Evolutionary conservation across 1,140 invertebrate genomes (phyloP), one percentile per base, ranked within the genome.

Genomic region (Spodoptera litura): DNA sequence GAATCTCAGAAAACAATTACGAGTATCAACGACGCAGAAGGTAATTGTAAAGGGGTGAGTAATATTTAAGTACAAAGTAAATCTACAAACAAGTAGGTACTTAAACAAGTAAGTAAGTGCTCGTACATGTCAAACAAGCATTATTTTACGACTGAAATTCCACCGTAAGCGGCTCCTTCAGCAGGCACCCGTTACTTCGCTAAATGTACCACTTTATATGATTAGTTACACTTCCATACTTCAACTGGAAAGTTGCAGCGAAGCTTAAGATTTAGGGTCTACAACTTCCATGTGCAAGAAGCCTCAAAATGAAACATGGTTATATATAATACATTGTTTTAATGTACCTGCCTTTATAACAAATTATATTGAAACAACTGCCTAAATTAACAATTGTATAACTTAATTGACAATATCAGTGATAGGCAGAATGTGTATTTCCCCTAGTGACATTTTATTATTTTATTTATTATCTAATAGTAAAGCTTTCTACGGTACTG

Each of bases 241-340:
- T 53, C 20, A 51, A 66, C 49, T 68, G 25, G 64, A 31, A 53
- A 70, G 66, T 70, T 70, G 66, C 66, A 70, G 49, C 49, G 11
- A 10, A 53, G 66, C 49, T 70, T 66, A 70, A 70, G 66, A 70
- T 70, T 70, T 70, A 70, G 66, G 66, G 66, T 51, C 49, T 53
- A 68, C 64, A 70, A 27, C 20, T 53, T 53, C 15, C 62, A 70
- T 70, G 66, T 70, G 66, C 66, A 52, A 5, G 44, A 70, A 70
- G 66, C 13, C 44, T 49, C 66, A 53, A 70, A 52, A 70, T 70
- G 66, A 70, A 53, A 53, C 52, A 70, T 49, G 11, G 49, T 52
- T 31, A 70, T 66, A 25, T 38, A 49, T 66, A 38, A 51, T 25
- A 66, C 62, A 66, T 66, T 10, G 62, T n/a, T 20, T 44, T 44